Base-by-base conservation (phyloP, 2,797 vertebrate genomes). In the Urocyon cinereoargenteus region DNA sequence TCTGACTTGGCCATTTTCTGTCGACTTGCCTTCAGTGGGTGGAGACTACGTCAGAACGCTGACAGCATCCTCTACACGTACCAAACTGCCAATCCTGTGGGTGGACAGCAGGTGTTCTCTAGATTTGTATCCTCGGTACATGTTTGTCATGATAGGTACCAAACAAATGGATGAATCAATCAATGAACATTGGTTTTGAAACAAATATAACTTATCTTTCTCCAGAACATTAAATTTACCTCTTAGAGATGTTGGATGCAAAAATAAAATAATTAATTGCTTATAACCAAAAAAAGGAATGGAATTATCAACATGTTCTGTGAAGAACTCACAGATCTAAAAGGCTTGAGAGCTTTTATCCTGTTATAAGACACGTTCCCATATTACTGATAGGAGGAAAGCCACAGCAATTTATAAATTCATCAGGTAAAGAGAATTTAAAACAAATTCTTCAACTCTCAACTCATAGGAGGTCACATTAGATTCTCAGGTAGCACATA, bases 311-410 rank as follows among this genome's bases (percentile, higher is more conserved):
- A 64, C 68, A 86, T 55, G 9, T 53, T 66, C 55, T 87, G 68
- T 88, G 82, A 86, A 49, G 59, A 93, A 59, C 26, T 72, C 21
- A 87, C 14, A 93, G 82, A 87, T 84, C 45, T 72, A 70, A 93
- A 93, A 85, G 19, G 11, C 19, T 36, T 79, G 64, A 85, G 53
- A 61, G 31, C 31, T 3, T 88, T 84, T 91, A 61, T 82, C 83
- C 53, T 72, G 45, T 34, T 73, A 49, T 55, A 78, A 87, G 91
- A 84, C 22, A 34, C 18, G 24, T 79, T 72, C 61, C 82, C 49
- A 73, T 78, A 55, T 40, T 55, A 90, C 22, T 10, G 13, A 64
- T 5, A 82, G 61, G 40, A 64, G 51, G 36, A 90, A 75, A 86
- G n/a, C n/a, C 61, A 82, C 40, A 86, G 82, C 10, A 92, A 82